Base-by-base conservation (phyloP, 1,140 invertebrate species). In the Brachionus rubens region DNA sequence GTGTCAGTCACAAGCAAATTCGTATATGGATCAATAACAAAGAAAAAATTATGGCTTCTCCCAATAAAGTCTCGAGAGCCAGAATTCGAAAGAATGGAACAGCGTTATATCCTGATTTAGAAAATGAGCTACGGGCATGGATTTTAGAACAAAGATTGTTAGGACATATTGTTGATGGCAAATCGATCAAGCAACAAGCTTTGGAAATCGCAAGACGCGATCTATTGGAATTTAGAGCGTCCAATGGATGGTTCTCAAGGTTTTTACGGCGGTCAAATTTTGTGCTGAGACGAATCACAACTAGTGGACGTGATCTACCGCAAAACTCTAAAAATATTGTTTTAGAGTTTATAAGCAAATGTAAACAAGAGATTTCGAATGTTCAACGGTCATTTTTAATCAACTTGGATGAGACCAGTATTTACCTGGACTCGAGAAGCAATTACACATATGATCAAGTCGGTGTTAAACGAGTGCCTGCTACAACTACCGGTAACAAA, bases 211-310 rank as follows among this genome's bases (percentile, higher is more conserved):
- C 12, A 5, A 50, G 26, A 24, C 48, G 48, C 5, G 48, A 50
- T 5, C 26, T 2, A 5, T 21, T 50, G 26, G 19, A 50, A 7
- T 50, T 50, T 24, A 50, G 26, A 50, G 48, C 16, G 26, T 50
- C 48, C 9, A 50, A 50, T 50, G 48, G 48, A 50, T 50, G 48
- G 48, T 50, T 50, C 26, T 50, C 48, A 21, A 50, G 48, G 26
- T 19, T 50, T 50, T 50, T 50, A 12, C 21, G 19, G 19, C 3
- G 48, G 26, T 50, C 48, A 5, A 50, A 50, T 21, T 50, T 50
- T 50, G 48, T 50, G 3, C 12, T 50, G 26, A 50, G 48, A 12
- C 48, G 48, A 50, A 50, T 50, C 3, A 50, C 48, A 50, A 50
- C 48, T 50, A 50, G 48, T 50, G 48, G 48, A 2, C 12, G 48